Conservation (phyloP, 2,113 vertebrate species). For the Spea multiplicata region DNA sequence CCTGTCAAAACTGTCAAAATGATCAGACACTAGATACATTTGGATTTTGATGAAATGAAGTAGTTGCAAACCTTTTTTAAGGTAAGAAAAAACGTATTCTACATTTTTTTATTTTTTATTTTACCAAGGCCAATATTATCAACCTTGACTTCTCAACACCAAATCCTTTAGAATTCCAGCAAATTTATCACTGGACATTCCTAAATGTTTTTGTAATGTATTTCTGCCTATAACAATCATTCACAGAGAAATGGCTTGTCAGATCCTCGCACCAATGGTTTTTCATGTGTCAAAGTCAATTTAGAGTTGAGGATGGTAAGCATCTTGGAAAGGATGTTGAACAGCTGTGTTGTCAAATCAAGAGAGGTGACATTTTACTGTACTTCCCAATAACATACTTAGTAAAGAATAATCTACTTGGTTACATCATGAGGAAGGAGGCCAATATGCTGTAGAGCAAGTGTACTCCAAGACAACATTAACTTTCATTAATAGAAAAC, state of each 20-base stretch:
- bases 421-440: neutral
- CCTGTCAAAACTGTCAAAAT: conserved; percentile 37
- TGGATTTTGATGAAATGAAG: conserved; percentile 18
- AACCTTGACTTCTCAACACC: conserved; percentile 32
- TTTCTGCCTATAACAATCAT: conserved; percentile 43
- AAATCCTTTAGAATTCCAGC: conserved; percentile 22
- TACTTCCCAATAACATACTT: neutral
- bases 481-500: too few relatives aligned
- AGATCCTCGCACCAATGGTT: conserved; percentile 36
- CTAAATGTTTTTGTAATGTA: conserved; percentile 39
- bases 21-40: conserved; percentile 11
- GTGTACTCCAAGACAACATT: too few relatives aligned
- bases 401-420: neutral
- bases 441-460: too few relatives aligned
- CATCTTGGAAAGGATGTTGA: conserved; percentile 21
- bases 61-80: neutral
- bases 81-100: neutral
- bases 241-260: conserved; percentile 39
- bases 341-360: conserved; percentile 15
- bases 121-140: conserved; percentile 29
- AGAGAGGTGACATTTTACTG: neutral
- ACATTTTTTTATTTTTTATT: neutral
- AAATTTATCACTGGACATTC: conserved; percentile 41
- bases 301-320: conserved; percentile 33
- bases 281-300: conserved; percentile 44